Evolutionary conservation across 2,888 invertebrate species (phyloP).

Genomic region (Crepidodera aurea): DNA sequence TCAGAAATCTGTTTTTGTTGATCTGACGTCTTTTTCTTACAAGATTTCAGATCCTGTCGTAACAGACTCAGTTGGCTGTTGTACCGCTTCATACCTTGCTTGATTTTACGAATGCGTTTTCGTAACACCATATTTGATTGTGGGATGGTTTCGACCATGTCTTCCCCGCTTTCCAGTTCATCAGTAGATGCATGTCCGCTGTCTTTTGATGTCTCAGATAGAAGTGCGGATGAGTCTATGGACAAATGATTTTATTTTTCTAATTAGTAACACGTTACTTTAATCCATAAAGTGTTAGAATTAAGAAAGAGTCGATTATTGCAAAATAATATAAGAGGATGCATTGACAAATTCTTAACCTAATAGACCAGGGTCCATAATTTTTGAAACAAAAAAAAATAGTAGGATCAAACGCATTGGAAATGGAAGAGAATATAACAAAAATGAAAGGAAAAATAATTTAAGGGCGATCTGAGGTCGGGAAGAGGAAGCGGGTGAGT

Average conservation of each 20-base stretch:
- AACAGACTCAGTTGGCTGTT: conserved; percentile 82
- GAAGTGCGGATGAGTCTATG: conserved; percentile 68
- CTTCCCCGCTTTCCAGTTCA: conserved; percentile 63
- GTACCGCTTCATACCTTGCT: conserved; percentile 89
- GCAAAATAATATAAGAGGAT: too few species aligned
- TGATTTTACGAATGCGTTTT: conserved; percentile 86
- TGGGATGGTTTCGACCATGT: conserved; percentile 69
- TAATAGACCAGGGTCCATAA: too few species aligned
- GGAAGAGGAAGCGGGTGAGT: too few species aligned
- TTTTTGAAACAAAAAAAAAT: too few species aligned
- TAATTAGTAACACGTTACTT: too few species aligned
- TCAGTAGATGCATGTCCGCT: conserved; percentile 62
- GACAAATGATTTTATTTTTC: conserved; percentile 62
- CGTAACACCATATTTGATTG: conserved; percentile 87
- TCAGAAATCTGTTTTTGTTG: conserved; percentile 86
- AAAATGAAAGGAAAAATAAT: too few species aligned
- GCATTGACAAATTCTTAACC: too few species aligned
- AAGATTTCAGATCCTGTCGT: conserved; percentile 79
- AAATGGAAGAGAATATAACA: too few species aligned
- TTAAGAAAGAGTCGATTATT: too few species aligned
- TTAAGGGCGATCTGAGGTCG: too few species aligned
- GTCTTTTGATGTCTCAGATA: conserved; percentile 65
- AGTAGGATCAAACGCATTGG: too few species aligned
- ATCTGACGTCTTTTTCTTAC: conserved; percentile 83
- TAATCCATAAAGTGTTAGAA: too few species aligned